A percentile compares a stretch with the other conserved stretches of the same genome.
Evolutionary conservation across 2,888 invertebrate genomes (phyloP).

Genomic region (Cheilosia soror): DNA sequence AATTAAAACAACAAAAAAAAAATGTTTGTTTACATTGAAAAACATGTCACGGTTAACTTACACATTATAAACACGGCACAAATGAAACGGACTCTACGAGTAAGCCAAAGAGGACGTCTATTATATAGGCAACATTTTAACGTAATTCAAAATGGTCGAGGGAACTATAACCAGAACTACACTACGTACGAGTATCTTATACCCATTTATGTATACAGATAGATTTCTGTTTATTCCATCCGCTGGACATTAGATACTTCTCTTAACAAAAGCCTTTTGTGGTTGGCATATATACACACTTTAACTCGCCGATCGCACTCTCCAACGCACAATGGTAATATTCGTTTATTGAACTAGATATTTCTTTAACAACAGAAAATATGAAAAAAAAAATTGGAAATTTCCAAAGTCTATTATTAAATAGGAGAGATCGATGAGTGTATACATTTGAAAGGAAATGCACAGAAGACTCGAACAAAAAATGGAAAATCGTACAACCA

Average conservation of each 20-base stretch:
- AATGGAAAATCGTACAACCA: background rate
- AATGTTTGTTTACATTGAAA: too few species aligned
- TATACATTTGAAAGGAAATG: background rate
- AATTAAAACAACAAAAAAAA: too few species aligned
- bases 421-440: conserved; percentile 33
- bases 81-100: background rate
- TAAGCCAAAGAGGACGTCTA: background rate
- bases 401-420: conserved; percentile 6
- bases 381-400: background rate
- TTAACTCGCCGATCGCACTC: background rate
- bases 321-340: conserved; percentile 17
- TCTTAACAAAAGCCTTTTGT: background rate
- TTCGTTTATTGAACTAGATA: conserved; percentile 4
- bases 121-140: background rate
- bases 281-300: background rate
- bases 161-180: background rate
- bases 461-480: background rate
- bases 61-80: background rate
- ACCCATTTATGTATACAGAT: too few species aligned
- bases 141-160: conserved; percentile 5
- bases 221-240: too few species aligned
- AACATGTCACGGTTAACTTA: too few species aligned
- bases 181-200: too few species aligned
- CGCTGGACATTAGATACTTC: background rate
- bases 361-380: background rate